These are phyloP conservation scores for Malacosoma neustria DNA, from an alignment of 2,888 invertebrate genomes.

Conservation along the genomic window DNA sequence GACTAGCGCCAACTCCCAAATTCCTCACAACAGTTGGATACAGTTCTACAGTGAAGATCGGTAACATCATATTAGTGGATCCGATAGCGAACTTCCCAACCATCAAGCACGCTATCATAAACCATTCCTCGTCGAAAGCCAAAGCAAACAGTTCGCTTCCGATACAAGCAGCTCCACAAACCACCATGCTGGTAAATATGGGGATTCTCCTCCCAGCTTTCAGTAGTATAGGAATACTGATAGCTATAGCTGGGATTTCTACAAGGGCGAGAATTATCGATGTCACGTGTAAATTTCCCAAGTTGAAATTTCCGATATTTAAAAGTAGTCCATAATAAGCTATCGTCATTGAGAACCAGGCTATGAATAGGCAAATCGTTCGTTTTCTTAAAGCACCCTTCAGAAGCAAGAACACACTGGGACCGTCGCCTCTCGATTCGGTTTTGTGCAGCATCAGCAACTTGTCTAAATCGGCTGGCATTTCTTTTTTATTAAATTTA, in stretches of 20 bases:
- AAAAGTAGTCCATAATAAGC: slow-evolving; percentile 85
- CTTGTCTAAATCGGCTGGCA: slow-evolving; percentile 82
- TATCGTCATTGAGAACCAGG: slow-evolving; percentile 86
- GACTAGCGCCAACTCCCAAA: slow-evolving; percentile 83
- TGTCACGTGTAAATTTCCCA: slow-evolving; percentile 84
- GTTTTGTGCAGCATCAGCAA: slow-evolving; percentile 71
- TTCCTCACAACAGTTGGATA: slow-evolving; percentile 83
- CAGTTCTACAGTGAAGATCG: slow-evolving; percentile 82
- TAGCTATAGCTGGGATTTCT: slow-evolving; percentile 84
- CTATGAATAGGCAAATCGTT: slow-evolving; percentile 80
- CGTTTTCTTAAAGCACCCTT: slow-evolving; percentile 79
- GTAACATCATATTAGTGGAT: slow-evolving; percentile 85
- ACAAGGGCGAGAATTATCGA: slow-evolving; percentile 83
- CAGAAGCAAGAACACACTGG: slow-evolving; percentile 79
- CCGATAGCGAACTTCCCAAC: slow-evolving; percentile 87
- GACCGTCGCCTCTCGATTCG: slow-evolving; percentile 54
- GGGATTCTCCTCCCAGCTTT: slow-evolving; percentile 84
- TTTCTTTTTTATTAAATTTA: slow-evolving; percentile 76
- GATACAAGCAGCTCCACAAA: slow-evolving; percentile 82
- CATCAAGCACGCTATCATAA: slow-evolving; percentile 84
- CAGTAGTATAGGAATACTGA: slow-evolving; percentile 84
- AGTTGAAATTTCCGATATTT: slow-evolving; percentile 82
- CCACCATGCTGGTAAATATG: slow-evolving; percentile 79
- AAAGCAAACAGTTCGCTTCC: slow-evolving; percentile 73
- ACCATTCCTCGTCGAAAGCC: slow-evolving; percentile 75